Evolutionary conservation across 2,113 vertebrate genomes (phyloP).

Genomic region (Condylura cristata): DNA sequence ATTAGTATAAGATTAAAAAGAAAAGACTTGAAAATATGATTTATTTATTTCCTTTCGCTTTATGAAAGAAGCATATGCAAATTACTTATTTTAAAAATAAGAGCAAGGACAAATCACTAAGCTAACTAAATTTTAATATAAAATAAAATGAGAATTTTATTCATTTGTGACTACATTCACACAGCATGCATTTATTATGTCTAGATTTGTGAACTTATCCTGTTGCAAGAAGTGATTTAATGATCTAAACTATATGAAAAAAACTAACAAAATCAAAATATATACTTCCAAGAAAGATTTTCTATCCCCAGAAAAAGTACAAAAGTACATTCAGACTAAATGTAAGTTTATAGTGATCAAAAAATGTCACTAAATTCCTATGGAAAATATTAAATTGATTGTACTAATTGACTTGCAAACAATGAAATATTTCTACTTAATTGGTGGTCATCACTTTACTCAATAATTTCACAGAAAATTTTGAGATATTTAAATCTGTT

Average conservation of each 20-base stretch:
- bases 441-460: not conserved
- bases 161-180: not conserved
- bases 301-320: not conserved
- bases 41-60: not conserved
- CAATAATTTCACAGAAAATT: not conserved
- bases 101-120: not conserved
- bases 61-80: not conserved
- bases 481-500: not conserved
- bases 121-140: not conserved
- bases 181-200: not conserved
- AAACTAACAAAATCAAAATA: not conserved
- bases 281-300: not conserved
- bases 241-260: not conserved
- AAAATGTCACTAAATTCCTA: not conserved
- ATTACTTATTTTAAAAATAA: not conserved
- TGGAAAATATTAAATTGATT: not conserved
- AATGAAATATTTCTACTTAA: not conserved
- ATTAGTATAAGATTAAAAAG: not conserved
- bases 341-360: not conserved
- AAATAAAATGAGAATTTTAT: not conserved
- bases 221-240: not conserved
- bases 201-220: not conserved
- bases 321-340: not conserved
- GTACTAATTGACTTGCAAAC: not conserved
- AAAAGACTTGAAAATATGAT: not conserved